phyloP scores from a whole-genome alignment of 2,888 invertebrate genomes.

The Ophion ellenae region DNA sequence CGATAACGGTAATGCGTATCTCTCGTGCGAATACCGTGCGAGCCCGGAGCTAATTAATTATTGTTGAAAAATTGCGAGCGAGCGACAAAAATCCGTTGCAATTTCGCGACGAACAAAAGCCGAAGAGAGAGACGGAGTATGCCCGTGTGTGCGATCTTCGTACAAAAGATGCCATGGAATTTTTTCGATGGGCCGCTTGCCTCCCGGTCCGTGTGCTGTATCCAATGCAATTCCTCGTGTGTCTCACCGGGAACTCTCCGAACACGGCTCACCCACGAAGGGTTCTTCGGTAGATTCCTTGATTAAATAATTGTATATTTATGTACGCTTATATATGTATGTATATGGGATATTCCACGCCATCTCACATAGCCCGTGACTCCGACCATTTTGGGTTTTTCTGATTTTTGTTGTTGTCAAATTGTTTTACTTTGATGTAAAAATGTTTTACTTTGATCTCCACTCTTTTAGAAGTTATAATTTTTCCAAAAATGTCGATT shows the following conservation, averaged over 20 bases:
- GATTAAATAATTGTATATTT: slow-evolving; percentile 10
- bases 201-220: slow-evolving; percentile 10
- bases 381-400: no score
- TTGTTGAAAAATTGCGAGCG: slow-evolving; percentile 65
- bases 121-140: neutral
- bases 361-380: no score
- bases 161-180: slow-evolving; percentile 61
- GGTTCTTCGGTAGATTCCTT: neutral
- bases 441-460: no score
- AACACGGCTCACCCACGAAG: slow-evolving; percentile 43
- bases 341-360: no score
- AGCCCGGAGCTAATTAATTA: slow-evolving; percentile 73
- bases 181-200: slow-evolving; percentile 59
- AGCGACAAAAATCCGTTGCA: slow-evolving; percentile 49
- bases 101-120: slow-evolving; percentile 56
- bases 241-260: slow-evolving; percentile 18
- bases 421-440: no score
- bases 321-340: neutral
- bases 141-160: slow-evolving; percentile 25
- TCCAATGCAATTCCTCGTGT: slow-evolving; percentile 30
- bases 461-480: no score
- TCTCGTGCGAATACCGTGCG: slow-evolving; percentile 67
- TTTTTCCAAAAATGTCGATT: no score
- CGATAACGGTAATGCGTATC: slow-evolving; percentile 59
- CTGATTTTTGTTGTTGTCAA: no score